These are phyloP conservation scores for Ondatra zibethicus DNA, from an alignment of 2,113 vertebrate species.

Conservation along the genomic window DNA sequence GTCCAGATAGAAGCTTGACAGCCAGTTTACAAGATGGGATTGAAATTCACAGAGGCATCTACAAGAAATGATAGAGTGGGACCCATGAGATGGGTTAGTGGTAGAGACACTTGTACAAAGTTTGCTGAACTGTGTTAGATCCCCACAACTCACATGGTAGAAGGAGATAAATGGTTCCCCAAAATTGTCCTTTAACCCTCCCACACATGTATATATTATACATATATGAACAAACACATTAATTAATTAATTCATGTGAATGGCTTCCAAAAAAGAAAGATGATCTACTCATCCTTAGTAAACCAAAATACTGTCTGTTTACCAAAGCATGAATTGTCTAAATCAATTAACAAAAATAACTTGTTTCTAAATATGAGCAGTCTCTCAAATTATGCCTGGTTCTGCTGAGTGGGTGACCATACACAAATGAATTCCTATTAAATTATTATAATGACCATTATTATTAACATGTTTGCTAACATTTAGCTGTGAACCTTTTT, in stretches of 20 bases:
- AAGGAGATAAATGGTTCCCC: not conserved
- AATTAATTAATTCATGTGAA: not conserved
- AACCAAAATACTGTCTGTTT: not conserved
- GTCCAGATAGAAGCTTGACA: not conserved
- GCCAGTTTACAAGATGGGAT: not conserved
- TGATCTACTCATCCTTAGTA: not conserved
- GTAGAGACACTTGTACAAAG: no score
- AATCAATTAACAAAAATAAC: not conserved
- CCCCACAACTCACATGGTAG: not conserved
- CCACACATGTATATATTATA: not conserved
- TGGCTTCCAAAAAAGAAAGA: not conserved
- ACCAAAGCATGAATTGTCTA: not conserved
- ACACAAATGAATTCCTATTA: not conserved
- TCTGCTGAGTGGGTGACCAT: not conserved
- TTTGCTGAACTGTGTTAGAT: not conserved
- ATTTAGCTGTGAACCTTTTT: not conserved
- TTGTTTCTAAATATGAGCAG: slow-evolving; percentile 13
- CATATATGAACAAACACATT: not conserved
- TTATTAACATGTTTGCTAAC: not conserved
- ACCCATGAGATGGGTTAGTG: not conserved
- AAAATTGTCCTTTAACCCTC: not conserved
- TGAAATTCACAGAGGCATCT: not conserved
- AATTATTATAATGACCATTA: not conserved
- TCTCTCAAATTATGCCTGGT: slow-evolving; percentile 6
- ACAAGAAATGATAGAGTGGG: not conserved